A percentile compares a stretch with the other conserved stretches of the same genome.
These are phyloP conservation scores for Hypotaenidia philippensis DNA, from an alignment of 2,797 vertebrate genomes.

Conservation along the genomic window DNA sequence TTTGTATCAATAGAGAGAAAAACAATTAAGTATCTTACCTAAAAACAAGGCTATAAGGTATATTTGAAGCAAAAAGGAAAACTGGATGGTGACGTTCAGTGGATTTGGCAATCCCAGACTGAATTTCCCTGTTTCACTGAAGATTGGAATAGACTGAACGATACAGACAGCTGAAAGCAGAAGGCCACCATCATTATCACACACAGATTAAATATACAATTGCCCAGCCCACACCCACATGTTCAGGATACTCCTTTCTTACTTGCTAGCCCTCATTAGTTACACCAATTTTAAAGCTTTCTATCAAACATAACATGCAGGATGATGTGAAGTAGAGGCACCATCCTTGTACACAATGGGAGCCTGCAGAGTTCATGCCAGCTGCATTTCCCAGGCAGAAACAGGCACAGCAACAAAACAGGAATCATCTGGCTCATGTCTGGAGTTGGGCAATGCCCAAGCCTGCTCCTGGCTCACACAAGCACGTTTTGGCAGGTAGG, in stretches of 20 bases:
- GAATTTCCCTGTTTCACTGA: constrained; percentile 89
- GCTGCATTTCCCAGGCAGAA: neutral
- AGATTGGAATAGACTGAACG: constrained; percentile 92
- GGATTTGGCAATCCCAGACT: constrained; percentile 89
- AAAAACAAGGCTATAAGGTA: constrained; percentile 90
- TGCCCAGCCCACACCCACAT: neutral
- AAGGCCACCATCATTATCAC: constrained; percentile 35
- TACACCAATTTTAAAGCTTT: neutral
- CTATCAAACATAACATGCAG: neutral
- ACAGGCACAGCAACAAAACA: neutral
- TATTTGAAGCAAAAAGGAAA: constrained; percentile 89
- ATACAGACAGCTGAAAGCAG: constrained; percentile 86
- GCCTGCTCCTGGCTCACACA: neutral
- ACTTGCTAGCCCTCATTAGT: neutral
- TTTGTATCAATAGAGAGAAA: neutral
- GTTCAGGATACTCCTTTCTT: neutral
- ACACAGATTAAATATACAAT: neutral
- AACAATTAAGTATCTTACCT: constrained; percentile 82
- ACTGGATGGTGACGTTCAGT: constrained; percentile 86
- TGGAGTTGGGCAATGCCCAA: neutral
- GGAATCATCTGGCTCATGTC: neutral
- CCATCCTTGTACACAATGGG: neutral
- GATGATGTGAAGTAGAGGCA: neutral
- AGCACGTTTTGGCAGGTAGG: neutral
- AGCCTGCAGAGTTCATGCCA: neutral